phyloP scores from a whole-genome alignment of 2,797 vertebrate genomes.

The Avahi laniger region DNA sequence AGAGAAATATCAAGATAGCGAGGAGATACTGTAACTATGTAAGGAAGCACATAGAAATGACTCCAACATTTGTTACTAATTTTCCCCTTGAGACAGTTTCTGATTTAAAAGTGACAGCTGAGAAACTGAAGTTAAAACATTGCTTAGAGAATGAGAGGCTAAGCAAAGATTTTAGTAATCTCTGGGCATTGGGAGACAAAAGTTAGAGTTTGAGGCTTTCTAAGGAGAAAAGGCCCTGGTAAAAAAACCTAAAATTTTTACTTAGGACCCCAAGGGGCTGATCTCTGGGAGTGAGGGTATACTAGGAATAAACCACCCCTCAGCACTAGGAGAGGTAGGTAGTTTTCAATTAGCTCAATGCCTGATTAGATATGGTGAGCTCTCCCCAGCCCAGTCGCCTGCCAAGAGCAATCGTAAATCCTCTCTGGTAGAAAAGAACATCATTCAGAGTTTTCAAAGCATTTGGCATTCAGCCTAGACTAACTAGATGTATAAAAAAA shows the following conservation, averaged over 20 bases:
- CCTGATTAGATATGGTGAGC: background rate
- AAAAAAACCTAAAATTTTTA: background rate
- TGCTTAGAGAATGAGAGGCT: background rate
- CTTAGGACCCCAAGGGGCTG: background rate
- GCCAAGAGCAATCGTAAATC: conserved; percentile 26
- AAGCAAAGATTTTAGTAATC: conserved; percentile 10
- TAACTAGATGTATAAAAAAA: conserved; percentile 11
- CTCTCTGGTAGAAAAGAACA: conserved; percentile 28
- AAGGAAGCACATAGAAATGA: conserved; percentile 35
- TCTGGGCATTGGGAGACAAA: background rate
- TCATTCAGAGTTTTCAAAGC: background rate
- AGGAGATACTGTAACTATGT: background rate
- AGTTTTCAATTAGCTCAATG: background rate
- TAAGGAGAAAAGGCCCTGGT: background rate
- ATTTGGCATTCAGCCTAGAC: conserved; percentile 35
- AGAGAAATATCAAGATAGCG: background rate
- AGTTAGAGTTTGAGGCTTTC: background rate
- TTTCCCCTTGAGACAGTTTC: conserved; percentile 14
- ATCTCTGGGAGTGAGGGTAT: background rate
- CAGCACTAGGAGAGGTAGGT: background rate
- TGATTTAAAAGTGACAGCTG: conserved; percentile 6
- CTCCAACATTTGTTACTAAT: background rate
- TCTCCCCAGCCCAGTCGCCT: background rate
- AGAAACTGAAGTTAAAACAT: conserved; percentile 34
- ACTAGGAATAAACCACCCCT: background rate